Evolutionary conservation across 2,888 invertebrate genomes (phyloP).

Genomic region (Tinea pellionella): DNA sequence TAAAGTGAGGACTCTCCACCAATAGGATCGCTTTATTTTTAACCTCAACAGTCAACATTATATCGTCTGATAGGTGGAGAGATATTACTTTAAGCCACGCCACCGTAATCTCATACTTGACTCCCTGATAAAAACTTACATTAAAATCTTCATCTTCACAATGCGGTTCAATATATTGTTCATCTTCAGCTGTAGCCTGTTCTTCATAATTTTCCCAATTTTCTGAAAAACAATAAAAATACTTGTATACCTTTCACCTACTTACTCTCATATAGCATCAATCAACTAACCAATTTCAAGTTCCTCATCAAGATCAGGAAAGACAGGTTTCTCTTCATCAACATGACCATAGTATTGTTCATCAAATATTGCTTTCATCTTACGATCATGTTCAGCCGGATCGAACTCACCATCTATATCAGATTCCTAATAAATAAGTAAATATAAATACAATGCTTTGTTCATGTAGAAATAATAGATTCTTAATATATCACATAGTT

Average conservation of each 20-base stretch:
- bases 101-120: too few relatives aligned
- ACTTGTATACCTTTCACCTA: too few relatives aligned
- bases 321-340: conserved; percentile 83
- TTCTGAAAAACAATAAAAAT: conserved; percentile 38
- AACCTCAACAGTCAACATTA: too few relatives aligned
- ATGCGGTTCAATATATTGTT: conserved; percentile 59
- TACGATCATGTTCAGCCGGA: conserved; percentile 85
- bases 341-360: conserved; percentile 86
- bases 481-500: neutral
- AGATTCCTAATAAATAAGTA: conserved; percentile 60
- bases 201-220: conserved; percentile 77
- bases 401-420: conserved; percentile 94
- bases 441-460: neutral
- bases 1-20: too few relatives aligned
- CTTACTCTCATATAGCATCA: too few relatives aligned
- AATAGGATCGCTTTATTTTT: too few relatives aligned
- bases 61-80: too few relatives aligned
- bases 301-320: conserved; percentile 83
- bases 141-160: conserved; percentile 87
- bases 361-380: conserved; percentile 88
- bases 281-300: conserved; percentile 67
- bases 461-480: neutral
- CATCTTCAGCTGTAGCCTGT: conserved; percentile 26
- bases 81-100: too few relatives aligned
- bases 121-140: too few relatives aligned